Evolutionary conservation across 53 echinoderm and acorn worm genomes (phyloP), one percentile per base, ranked within the genome.

Genomic region (Holothuria scabra): DNA sequence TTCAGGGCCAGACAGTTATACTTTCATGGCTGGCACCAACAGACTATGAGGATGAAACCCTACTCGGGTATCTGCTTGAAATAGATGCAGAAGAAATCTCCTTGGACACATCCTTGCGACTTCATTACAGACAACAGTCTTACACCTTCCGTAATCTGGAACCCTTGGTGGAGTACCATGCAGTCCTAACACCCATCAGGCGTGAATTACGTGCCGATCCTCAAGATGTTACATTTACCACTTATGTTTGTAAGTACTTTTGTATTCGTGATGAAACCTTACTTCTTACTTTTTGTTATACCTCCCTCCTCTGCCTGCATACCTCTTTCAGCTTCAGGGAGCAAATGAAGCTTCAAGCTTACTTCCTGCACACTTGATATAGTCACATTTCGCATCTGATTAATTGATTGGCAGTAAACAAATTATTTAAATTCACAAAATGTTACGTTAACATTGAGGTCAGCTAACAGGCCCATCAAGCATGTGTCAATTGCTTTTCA

Each of bases 101-200:
- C 20, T 33, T 80, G 19, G 32, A 34, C 62, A 80, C 80, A 1
- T 32, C 80, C 1, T 13, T 80, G 20, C 33, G 80, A 20, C 80
- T 80, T 8, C 80, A 80, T 38, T 80, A 80, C 34, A 29, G 62
- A 46, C 80, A 80, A 32, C 58, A 21, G 2, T 59, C 60, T 3
- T 80, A 80, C 80, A 80, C 80, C 4, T 80, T 80, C 38, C 60
- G 80, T 28, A 59, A 80, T 33, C 60, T 80, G 23, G 80, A 80
- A 32, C 80, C 80, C 21, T 22, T 60, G 21, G 80, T 80, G 14
- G 44, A 32, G 20, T 80, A 20, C 38, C 60, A 59, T 18, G 62
- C 62, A 12, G 26, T 61, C 60, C 6, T 80, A 37, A 60, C 58
- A 80, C 80, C 80, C 12, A 60, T 80, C 60, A 59, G 80, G 41